Evolutionary conservation across 2,888 invertebrate genomes (phyloP).

Genomic region (Stenichneumon culpator): DNA sequence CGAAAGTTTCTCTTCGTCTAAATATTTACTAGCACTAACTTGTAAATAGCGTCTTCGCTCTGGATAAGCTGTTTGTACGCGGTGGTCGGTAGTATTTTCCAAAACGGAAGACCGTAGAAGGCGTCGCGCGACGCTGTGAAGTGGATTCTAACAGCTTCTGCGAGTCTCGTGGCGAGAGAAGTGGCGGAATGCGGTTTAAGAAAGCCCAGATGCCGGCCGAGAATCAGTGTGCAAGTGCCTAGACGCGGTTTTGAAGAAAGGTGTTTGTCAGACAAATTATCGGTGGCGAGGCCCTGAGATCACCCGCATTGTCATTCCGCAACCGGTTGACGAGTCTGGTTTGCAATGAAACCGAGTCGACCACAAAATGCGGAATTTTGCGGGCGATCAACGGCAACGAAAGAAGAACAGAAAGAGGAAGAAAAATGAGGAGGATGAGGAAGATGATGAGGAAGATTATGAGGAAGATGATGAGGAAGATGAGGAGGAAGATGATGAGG

Average conservation of each 20-base stretch:
- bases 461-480: neutral
- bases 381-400: neutral
- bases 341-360: neutral
- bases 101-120: constrained; percentile 92
- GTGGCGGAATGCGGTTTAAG: constrained; percentile 86
- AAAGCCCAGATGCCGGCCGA: constrained; percentile 93
- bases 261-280: constrained; percentile 23
- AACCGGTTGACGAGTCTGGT: neutral
- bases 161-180: constrained; percentile 88
- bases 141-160: constrained; percentile 91
- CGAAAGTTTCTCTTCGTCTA: neutral
- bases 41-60: constrained; percentile 93
- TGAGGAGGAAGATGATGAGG: neutral
- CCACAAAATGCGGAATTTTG: neutral
- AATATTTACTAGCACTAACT: constrained; percentile 86
- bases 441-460: neutral
- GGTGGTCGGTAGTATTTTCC: constrained; percentile 92
- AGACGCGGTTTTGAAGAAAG: constrained; percentile 72
- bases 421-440: neutral
- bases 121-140: constrained; percentile 93
- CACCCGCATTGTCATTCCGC: neutral
- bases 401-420: neutral
- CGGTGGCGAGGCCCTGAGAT: neutral
- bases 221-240: constrained; percentile 92
- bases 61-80: constrained; percentile 90